Evolutionary conservation across 2,888 invertebrate species (phyloP), one percentile per base, ranked within the genome.

Genomic region (Cyrtodaria siliqua): DNA sequence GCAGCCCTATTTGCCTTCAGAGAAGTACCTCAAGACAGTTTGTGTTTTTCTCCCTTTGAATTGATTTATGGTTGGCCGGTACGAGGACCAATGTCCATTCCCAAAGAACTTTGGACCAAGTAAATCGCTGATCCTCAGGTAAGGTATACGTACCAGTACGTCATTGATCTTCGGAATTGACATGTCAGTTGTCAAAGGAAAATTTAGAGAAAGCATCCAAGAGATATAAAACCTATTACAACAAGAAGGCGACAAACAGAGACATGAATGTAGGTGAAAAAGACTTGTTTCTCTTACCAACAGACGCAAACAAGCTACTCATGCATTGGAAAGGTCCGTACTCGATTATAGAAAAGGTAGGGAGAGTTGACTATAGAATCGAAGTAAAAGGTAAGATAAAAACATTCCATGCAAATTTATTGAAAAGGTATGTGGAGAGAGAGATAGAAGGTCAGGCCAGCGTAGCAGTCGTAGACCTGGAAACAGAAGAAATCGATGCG

Each of bases 251-350:
- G 2, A 74, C 42, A 40, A 2, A 12, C 1, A 42, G 76, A 47
- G n/a, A 40, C 4, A 61, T 82, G 9, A 47, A 68, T 14, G 50
- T 57, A 9, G 79, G 75, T 14, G 83, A 83, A 12, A 66, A 69
- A 20, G 83, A 77, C 0, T 49, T 85, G 14, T 56, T 86, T 0
- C 53, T 87, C 16, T 27, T 84, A 1, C 83, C 83, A 2, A 85
- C 84, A 0, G 70, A 84, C 24, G n/a, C 49, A 9, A 84, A 83
- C 61, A 86, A 85, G 42, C 59, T 79, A 16, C 59, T 77, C 1
- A 62, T 80, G 52, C 73, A 72, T 20, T 82, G 74, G 79, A 69
- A 73, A 29, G 76, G 79, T 24, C 79, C 73, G 55, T 66, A 26
- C 20, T 12, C 57, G 67, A 20, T 57, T 47, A 38, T 49, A 53